Percentiles rank a stretch among this genome's conserved stretches.
phyloP scores from a whole-genome alignment of 2,888 invertebrate species.

The Sphaerophoria taeniata region DNA sequence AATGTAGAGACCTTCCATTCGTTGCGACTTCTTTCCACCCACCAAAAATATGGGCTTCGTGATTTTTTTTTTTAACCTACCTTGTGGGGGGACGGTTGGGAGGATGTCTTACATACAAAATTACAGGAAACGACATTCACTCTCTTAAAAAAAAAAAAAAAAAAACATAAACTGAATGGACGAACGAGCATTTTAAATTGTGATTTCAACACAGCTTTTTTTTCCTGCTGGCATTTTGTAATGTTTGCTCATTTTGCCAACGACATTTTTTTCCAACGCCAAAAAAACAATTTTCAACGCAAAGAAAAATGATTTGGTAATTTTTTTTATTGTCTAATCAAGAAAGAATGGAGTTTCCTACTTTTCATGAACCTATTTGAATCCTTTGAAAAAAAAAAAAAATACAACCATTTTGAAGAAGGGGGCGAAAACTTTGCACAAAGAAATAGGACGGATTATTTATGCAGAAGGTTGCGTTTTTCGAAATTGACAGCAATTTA shows the following conservation, averaged over 20 bases:
- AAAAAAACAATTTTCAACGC: neutral
- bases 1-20: conserved; percentile 53
- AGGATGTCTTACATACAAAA: conserved; percentile 3
- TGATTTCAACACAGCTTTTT: conserved; percentile 26
- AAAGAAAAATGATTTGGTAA: conserved; percentile 68
- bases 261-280: neutral
- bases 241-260: conserved; percentile 5
- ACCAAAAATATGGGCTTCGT: conserved; percentile 48
- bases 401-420: conserved; percentile 13
- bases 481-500: conserved; percentile 74
- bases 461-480: conserved; percentile 43
- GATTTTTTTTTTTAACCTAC: conserved; percentile 16
- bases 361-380: conserved; percentile 24
- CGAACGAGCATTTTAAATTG: neutral
- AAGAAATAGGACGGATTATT: neutral
- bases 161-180: no score
- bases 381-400: conserved; percentile 38
- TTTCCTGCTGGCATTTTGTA: conserved; percentile 19
- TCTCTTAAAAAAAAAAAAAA: no score
- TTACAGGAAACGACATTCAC: neutral
- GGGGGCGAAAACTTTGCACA: neutral
- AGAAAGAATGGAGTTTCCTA: conserved; percentile 35
- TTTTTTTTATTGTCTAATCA: conserved; percentile 72
- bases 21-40: neutral
- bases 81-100: conserved; percentile 10